Base-by-base conservation (phyloP, 1,140 invertebrate genomes). In the Ctenoplectra terminalis region DNA sequence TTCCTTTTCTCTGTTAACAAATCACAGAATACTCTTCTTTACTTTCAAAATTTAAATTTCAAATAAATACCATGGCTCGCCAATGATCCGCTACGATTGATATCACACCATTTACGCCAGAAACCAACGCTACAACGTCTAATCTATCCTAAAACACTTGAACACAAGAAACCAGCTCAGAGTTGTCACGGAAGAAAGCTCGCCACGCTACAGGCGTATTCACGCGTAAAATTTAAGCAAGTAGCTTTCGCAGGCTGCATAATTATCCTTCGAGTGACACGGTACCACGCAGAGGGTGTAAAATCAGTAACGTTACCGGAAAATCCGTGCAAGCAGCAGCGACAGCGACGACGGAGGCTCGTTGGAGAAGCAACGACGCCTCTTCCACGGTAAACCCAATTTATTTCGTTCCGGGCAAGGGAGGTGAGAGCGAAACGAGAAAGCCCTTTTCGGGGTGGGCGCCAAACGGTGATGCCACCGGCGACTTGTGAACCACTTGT, bases 401-500 rank as follows among this genome's bases (percentile, higher is more conserved):
- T 93, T 93, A 93, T 93, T 94, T 93, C 89, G 88, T 92, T 91
- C 81, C 89, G 79, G 88, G 83, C 83, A 88, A 91, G 86, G 88
- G 87, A 91, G 85, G 87, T 89, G 89, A 89, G 90, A 90, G 87
- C 87, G 86, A 89, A 91, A 89, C 86, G 89, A 90, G 90, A 90
- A 89, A 91, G 89, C 85, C 88, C 89, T 92, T 89, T 90, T 84
- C 88, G 84, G 86, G 86, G 87, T 83, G 86, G 90, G 89, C 91
- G 90, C 91, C 91, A 92, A 91, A 90, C 89, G 85, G 90, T 92
- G 92, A 92, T 92, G 91, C 92, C 90, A 92, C 88, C 90, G 92
- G 92, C 93, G 92, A 94, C 92, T 94, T 94, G 93, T 92, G 91
- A 94, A 93, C 92, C 93, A 93, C 93, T 94, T 94, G 93, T 94